These are phyloP conservation scores for Sitophilus oryzae DNA, from an alignment of 1,140 invertebrate species.

Conservation along the genomic window DNA sequence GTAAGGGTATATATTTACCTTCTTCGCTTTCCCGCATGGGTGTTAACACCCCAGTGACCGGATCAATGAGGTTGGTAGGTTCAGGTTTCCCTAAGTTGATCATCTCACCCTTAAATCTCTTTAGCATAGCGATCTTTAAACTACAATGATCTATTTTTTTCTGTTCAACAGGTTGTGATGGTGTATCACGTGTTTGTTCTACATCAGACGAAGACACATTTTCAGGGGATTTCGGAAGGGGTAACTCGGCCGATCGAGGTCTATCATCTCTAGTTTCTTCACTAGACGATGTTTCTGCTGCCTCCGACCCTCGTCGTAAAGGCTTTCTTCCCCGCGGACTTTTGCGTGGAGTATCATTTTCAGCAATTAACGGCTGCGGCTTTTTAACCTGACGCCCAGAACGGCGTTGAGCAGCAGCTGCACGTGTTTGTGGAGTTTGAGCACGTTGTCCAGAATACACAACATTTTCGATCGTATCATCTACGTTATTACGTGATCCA, in stretches of 20 bases:
- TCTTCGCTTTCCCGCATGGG: conserved; percentile 67
- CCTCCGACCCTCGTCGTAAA: conserved; percentile 57
- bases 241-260: conserved; percentile 33
- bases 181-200: conserved; percentile 28
- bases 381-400: conserved; percentile 37
- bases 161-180: conserved; percentile 20
- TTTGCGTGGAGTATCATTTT: conserved; percentile 46
- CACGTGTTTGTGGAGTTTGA: conserved; percentile 46
- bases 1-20: conserved; percentile 61
- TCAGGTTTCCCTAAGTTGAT: conserved; percentile 40
- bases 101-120: conserved; percentile 41
- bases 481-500: conserved; percentile 61
- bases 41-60: conserved; percentile 68
- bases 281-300: conserved; percentile 53
- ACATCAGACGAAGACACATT: conserved; percentile 8
- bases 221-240: conserved; percentile 24
- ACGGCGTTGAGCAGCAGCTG: conserved; percentile 37
- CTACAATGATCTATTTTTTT: conserved; percentile 35
- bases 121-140: conserved; percentile 38
- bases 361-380: conserved; percentile 34
- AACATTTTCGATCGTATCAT: conserved; percentile 83
- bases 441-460: too few relatives aligned
- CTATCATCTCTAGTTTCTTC: conserved; percentile 44
- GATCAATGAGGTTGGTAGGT: conserved; percentile 63
- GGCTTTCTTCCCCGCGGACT: conserved; percentile 54